Conservation (phyloP, 2,113 vertebrate species). For the Cinclus mexicanus region DNA sequence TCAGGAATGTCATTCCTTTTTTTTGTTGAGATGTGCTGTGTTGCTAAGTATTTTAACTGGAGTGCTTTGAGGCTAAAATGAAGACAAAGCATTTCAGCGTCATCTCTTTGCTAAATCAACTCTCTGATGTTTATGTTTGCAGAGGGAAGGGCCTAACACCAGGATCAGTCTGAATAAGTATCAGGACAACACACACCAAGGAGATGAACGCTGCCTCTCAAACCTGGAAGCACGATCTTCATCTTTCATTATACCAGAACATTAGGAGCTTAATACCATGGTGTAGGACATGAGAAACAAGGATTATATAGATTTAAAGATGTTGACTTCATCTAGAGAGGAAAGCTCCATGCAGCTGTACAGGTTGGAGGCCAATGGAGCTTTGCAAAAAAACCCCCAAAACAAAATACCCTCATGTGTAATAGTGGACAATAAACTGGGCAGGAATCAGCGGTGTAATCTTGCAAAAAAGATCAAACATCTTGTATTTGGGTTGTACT, state of each 20-base stretch:
- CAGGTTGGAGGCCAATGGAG: neutral
- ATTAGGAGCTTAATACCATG: neutral
- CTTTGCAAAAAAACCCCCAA: neutral
- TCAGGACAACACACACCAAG: rapidly evolving
- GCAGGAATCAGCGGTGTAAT: neutral
- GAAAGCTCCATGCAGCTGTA: neutral
- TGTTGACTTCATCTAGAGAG: neutral
- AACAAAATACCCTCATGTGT: rapidly evolving
- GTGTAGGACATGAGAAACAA: neutral
- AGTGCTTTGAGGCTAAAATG: neutral
- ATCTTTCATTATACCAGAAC: neutral
- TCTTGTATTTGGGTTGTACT: neutral
- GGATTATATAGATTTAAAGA: neutral
- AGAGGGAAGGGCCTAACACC: neutral
- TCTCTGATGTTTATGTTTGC: neutral
- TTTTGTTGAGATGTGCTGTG: neutral
- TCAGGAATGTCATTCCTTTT: neutral
- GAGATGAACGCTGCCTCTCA: neutral
- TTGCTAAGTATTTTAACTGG: neutral
- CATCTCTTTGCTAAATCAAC: neutral
- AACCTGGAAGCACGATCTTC: neutral
- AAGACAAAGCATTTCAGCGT: neutral
- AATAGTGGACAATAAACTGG: neutral
- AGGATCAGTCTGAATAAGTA: too few species aligned
- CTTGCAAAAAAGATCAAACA: neutral